Conservation (phyloP, 2,113 vertebrate genomes). For the Taurulus bubalis region DNA sequence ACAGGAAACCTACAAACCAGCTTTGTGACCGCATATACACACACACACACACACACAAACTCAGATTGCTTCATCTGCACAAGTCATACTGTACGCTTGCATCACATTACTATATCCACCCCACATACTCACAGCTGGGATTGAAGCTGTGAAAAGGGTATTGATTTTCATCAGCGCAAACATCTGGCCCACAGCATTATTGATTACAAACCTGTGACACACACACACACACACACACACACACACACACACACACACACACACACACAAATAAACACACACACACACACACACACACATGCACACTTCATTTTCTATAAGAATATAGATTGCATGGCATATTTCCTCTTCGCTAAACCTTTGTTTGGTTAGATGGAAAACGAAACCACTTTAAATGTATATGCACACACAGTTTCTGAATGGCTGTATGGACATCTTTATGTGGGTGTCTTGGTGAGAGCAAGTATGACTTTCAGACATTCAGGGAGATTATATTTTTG, state of each 20-base stretch:
- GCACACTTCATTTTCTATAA: constrained; percentile 42
- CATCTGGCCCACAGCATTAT: constrained; percentile 66
- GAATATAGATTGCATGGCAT: constrained; percentile 54
- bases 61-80: constrained; percentile 5
- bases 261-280: constrained; percentile 17
- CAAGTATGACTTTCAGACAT: background rate
- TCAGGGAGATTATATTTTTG: constrained; percentile 2
- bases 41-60: background rate
- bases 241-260: constrained; percentile 5
- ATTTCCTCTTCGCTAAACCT: constrained; percentile 37
- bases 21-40: background rate
- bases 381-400: constrained; percentile 16
- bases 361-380: constrained; percentile 23
- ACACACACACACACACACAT: constrained; percentile 25
- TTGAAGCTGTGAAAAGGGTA: constrained; percentile 49
- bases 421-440: constrained; percentile 2
- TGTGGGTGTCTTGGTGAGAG: background rate
- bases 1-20: background rate
- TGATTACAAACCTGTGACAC: constrained; percentile 55
- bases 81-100: background rate
- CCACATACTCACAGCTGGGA: constrained; percentile 20
- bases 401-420: constrained; percentile 3
- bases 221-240: constrained; percentile 16
- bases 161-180: constrained; percentile 72
- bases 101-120: background rate